Conservation (phyloP, 64 coral and sea anemone species). For the Astreopora myriophthalma region DNA sequence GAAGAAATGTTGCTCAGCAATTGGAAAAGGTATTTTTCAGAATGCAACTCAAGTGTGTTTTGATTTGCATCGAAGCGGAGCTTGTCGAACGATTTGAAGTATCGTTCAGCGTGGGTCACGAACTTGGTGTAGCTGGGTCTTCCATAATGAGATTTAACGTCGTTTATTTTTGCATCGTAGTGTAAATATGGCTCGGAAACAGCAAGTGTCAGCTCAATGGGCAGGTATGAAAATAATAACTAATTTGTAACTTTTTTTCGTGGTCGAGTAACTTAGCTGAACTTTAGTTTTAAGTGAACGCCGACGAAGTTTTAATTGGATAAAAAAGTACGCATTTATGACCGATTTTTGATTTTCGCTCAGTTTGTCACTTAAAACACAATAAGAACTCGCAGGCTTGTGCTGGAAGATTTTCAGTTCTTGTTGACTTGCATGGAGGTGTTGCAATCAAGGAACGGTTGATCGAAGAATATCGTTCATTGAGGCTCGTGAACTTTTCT, state of each 20-base stretch:
- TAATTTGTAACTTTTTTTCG: not conserved
- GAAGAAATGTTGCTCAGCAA: constrained; percentile 87
- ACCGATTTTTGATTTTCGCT: not conserved
- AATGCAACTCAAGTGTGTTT: not conserved
- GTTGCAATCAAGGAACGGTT: not conserved
- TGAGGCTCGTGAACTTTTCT: no score
- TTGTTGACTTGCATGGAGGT: no score
- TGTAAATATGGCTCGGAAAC: constrained; percentile 97
- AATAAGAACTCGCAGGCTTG: not conserved
- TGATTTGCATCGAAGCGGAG: not conserved
- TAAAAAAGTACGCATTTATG: not conserved
- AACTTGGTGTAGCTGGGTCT: not conserved
- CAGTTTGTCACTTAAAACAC: not conserved
- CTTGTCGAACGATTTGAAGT: not conserved
- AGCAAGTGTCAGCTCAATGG: constrained; percentile 81
- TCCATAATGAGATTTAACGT: not conserved
- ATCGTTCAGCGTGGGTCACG: not conserved
- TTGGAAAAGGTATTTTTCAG: constrained; percentile 79
- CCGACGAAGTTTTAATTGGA: no score
- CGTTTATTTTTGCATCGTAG: constrained; percentile 70
- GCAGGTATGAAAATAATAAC: constrained; percentile 71
- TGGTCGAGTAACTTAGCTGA: not conserved
- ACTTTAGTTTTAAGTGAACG: not conserved
- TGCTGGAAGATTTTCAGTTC: not conserved
- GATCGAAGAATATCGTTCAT: not conserved